phyloP scores from a whole-genome alignment of 1,140 invertebrate species.

The Drosophila navojoa region DNA sequence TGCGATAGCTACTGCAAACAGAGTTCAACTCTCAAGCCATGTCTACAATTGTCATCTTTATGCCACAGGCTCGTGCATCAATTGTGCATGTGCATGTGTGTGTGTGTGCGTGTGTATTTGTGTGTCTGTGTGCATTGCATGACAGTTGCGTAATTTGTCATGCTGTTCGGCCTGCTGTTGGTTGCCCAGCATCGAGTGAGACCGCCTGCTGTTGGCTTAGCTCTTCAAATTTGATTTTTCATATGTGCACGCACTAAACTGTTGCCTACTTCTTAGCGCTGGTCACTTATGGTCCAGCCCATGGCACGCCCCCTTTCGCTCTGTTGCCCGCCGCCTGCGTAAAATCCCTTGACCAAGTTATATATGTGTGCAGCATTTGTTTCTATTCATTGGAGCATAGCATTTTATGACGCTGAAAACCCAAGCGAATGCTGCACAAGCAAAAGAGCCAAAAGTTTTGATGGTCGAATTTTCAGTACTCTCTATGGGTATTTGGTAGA shows the following conservation, averaged over 20 bases:
- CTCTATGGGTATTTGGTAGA: background rate
- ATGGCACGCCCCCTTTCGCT: too few species aligned
- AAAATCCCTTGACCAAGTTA: constrained; percentile 45
- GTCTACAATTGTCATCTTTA: constrained; percentile 63
- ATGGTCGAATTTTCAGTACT: constrained; percentile 20
- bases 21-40: constrained; percentile 24
- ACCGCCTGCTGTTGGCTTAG: constrained; percentile 59
- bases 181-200: constrained; percentile 35
- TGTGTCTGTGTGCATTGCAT: constrained; percentile 14
- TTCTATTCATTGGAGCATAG: constrained; percentile 75
- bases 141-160: constrained; percentile 62
- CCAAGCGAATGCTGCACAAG: constrained; percentile 30
- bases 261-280: constrained; percentile 37
- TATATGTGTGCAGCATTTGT: constrained; percentile 75
- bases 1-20: background rate
- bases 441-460: background rate
- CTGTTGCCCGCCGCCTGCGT: background rate
- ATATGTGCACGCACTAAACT: constrained; percentile 29
- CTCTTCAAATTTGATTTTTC: constrained; percentile 73
- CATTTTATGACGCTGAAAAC: constrained; percentile 75
- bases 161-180: constrained; percentile 46
- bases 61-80: constrained; percentile 27
- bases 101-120: constrained; percentile 29
- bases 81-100: constrained; percentile 1
- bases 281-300: too few species aligned